Evolutionary conservation across 92 coral and sea anemone genomes (phyloP).

Genomic region (Nematostella vectensis): DNA sequence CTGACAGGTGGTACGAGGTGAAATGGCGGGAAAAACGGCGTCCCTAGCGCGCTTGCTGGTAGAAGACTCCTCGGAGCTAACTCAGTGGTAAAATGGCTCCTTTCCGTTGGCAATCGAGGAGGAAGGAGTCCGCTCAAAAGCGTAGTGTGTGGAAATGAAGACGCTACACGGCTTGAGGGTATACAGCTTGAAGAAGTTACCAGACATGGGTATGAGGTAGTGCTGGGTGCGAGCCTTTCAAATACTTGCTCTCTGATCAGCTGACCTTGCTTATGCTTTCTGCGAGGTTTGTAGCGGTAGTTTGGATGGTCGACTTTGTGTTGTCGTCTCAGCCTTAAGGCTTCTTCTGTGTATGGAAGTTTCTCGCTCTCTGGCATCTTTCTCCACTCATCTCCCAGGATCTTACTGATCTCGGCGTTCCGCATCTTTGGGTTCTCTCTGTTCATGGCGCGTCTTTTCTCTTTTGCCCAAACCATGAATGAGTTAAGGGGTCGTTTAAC

Average conservation of each 20-base stretch:
- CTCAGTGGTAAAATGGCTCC: constrained; percentile 4
- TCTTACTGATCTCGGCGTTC: constrained; percentile 85
- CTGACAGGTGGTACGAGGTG: constrained; percentile 1
- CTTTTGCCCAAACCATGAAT: constrained; percentile 93
- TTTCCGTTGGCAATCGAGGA: constrained; percentile 21
- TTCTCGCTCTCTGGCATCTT: constrained; percentile 66
- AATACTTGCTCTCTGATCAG: constrained; percentile 24
- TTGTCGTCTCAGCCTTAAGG: constrained; percentile 63
- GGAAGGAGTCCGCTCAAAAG: constrained; percentile 8
- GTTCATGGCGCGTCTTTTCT: constrained; percentile 63
- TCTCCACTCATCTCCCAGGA: constrained; percentile 82
- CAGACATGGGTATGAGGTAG: too few relatives aligned
- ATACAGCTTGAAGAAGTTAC: too few relatives aligned
- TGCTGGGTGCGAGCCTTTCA: constrained; percentile 22
- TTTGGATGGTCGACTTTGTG: constrained; percentile 84
- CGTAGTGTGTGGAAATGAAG: constrained; percentile 4
- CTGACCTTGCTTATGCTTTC: constrained; percentile 50
- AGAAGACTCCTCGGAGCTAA: neutral
- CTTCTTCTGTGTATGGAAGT: constrained; percentile 77
- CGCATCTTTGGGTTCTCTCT: constrained; percentile 85
- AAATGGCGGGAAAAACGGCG: neutral
- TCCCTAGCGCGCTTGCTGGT: too few relatives aligned
- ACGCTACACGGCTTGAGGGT: constrained; percentile 6
- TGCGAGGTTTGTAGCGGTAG: constrained; percentile 78
- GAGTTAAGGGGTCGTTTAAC: constrained; percentile 85